Evolutionary conservation across 64 coral and sea anemone genomes (phyloP).

Genomic region (Dendrophyllia cribrosa): DNA sequence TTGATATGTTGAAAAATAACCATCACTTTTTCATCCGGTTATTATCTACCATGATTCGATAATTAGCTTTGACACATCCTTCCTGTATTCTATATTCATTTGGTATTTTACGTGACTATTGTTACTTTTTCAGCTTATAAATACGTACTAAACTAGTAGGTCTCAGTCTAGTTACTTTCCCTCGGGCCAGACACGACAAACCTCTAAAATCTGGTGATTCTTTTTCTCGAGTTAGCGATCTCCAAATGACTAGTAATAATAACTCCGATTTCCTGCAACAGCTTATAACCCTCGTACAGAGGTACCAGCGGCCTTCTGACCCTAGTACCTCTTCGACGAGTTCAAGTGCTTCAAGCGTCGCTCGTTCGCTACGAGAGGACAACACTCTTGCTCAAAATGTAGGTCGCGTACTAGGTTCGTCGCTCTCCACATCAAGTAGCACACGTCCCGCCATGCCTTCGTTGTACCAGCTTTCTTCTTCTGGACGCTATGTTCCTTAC

Average conservation of each 20-base stretch:
- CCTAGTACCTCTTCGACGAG: neutral
- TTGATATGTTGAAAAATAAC: no score
- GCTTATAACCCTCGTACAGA: neutral
- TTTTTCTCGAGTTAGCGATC: neutral
- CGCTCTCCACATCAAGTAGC: neutral
- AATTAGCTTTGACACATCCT: no score
- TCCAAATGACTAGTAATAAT: neutral
- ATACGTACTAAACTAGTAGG: neutral
- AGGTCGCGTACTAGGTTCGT: neutral
- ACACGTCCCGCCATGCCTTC: constrained; percentile 14
- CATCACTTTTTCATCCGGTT: no score
- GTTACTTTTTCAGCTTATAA: neutral
- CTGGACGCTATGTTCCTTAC: constrained; percentile 10
- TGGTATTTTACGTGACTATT: neutral
- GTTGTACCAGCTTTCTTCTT: constrained; percentile 16
- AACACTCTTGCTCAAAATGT: constrained; percentile 11
- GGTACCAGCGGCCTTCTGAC: neutral
- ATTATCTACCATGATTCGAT: no score
- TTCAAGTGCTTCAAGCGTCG: constrained; percentile 16
- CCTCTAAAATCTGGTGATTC: neutral
- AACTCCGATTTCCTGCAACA: neutral
- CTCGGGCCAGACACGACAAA: neutral
- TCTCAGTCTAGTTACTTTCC: neutral
- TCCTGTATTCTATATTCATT: no score
- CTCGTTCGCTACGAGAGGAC: neutral